A percentile compares a stretch with the other conserved stretches of the same genome.
These are phyloP conservation scores for Achatina immaculata DNA, from an alignment of 1,140 invertebrate genomes.

Conservation along the genomic window DNA sequence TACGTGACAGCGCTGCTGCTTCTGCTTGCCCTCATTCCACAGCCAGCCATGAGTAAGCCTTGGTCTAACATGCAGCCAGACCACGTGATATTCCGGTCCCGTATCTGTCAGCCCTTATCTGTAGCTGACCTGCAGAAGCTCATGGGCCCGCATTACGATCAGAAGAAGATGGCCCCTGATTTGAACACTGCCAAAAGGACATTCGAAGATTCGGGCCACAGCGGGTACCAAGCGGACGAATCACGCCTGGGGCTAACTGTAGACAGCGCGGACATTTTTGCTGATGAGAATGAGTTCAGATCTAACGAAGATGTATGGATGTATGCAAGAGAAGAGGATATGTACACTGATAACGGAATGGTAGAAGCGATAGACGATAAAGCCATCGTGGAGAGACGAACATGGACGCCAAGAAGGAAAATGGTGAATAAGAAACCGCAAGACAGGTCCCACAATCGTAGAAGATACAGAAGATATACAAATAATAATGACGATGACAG, in stretches of 20 bases:
- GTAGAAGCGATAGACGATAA: conserved; percentile 38
- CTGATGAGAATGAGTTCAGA: background rate
- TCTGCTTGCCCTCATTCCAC: conserved; percentile 41
- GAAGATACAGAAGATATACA: conserved; percentile 21
- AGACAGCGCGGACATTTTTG: conserved; percentile 31
- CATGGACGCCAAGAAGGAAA: conserved; percentile 28
- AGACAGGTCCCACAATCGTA: conserved; percentile 19
- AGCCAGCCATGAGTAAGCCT: conserved; percentile 39
- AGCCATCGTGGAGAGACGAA: conserved; percentile 35
- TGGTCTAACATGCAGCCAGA: conserved; percentile 40
- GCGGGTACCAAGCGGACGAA: conserved; percentile 26
- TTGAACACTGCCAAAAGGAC: conserved; percentile 44
- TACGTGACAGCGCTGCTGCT: conserved; percentile 30
- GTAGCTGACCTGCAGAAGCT: conserved; percentile 43
- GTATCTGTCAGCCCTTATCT: conserved; percentile 48
- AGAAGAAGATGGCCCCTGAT: conserved; percentile 46
- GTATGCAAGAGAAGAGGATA: conserved; percentile 1
- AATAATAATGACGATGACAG: conserved; percentile 6
- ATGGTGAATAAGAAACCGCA: background rate
- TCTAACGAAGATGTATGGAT: conserved; percentile 10
- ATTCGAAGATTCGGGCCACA: conserved; percentile 13
- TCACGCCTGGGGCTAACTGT: conserved; percentile 35
- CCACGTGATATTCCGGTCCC: conserved; percentile 45
- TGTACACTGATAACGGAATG: conserved; percentile 26
- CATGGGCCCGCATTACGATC: conserved; percentile 47